Evolutionary conservation across 1,140 invertebrate genomes (phyloP).

Genomic region (Telenomus remus): DNA sequence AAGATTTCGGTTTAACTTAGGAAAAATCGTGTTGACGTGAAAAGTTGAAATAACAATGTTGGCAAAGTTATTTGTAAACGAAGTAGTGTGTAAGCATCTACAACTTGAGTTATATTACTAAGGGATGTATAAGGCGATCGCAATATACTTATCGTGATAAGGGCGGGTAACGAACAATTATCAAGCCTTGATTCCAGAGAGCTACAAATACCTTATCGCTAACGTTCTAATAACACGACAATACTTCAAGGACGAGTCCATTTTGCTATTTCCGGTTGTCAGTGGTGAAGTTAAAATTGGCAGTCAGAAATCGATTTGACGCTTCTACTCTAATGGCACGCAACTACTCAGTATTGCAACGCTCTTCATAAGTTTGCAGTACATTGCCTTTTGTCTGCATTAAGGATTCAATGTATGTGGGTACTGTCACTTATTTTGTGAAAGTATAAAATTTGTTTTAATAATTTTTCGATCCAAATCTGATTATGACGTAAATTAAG

Average conservation of each 20-base stretch:
- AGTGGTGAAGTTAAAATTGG: background rate
- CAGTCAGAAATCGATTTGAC: constrained; percentile 17
- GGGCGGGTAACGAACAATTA: constrained; percentile 46
- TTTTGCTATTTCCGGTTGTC: constrained; percentile 52
- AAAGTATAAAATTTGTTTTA: constrained; percentile 3
- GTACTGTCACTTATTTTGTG: constrained; percentile 3
- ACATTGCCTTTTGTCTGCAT: constrained; percentile 23
- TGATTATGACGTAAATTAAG: too few species aligned
- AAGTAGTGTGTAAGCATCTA: constrained; percentile 13
- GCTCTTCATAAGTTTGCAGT: constrained; percentile 23
- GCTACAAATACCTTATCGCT: constrained; percentile 43
- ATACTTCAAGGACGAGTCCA: constrained; percentile 63
- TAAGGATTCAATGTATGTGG: constrained; percentile 8
- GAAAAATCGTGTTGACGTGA: too few species aligned
- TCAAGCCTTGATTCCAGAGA: constrained; percentile 56
- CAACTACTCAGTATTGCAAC: constrained; percentile 21
- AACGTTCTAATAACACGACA: constrained; percentile 68
- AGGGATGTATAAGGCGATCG: constrained; percentile 18
- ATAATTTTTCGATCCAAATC: background rate
- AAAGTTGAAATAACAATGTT: background rate
- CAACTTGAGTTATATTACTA: constrained; percentile 3
- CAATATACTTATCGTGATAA: constrained; percentile 39
- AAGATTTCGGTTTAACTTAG: too few species aligned
- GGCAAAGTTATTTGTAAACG: background rate
- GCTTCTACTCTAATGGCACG: constrained; percentile 7